These are phyloP conservation scores for Paradisaea rubra DNA, from an alignment of 2,113 vertebrate species.

Conservation along the genomic window DNA sequence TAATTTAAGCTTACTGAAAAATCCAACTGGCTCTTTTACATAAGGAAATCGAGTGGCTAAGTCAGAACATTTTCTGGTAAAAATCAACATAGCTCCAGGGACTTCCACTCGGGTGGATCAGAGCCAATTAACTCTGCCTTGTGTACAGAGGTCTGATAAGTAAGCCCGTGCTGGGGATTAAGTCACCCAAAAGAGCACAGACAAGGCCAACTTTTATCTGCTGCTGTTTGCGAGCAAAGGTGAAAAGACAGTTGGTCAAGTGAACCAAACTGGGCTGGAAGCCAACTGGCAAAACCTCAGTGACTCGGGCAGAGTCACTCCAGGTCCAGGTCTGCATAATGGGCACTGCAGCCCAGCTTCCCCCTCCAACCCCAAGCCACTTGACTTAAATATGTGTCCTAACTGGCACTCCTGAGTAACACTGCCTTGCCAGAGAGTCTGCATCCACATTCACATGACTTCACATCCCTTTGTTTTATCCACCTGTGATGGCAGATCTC, in stretches of 20 bases:
- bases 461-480: neutral
- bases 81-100: conserved; percentile 37
- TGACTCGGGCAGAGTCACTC: neutral
- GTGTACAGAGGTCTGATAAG: conserved; percentile 11
- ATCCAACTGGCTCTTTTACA: neutral
- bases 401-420: neutral
- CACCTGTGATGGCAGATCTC: neutral
- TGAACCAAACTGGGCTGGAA: neutral
- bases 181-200: conserved; percentile 30
- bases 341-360: neutral
- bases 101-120: neutral
- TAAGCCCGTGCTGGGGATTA: conserved; percentile 28
- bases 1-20: conserved; percentile 9
- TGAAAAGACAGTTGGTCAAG: conserved; percentile 16
- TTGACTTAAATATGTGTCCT: neutral
- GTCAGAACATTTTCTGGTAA: neutral
- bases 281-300: neutral
- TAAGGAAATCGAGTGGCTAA: neutral
- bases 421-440: neutral
- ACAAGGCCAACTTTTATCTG: conserved; percentile 48
- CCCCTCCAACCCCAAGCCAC: neutral
- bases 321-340: neutral
- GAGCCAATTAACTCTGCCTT: conserved; percentile 23
- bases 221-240: conserved; percentile 42
- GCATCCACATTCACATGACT: neutral